phyloP scores from a whole-genome alignment of 2,113 vertebrate species.

The Bufo bufo region DNA sequence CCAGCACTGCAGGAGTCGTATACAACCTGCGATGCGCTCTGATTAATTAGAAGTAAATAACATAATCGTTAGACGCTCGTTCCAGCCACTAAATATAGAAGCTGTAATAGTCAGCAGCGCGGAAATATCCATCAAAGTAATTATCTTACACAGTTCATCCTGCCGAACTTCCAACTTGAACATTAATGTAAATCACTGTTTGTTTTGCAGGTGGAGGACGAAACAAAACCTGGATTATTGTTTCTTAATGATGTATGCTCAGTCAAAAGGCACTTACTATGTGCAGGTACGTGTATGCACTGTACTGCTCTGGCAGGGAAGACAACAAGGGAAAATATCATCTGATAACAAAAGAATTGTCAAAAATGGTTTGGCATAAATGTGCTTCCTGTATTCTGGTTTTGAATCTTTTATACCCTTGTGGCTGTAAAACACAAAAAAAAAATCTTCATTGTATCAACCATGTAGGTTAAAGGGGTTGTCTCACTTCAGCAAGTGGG shows the following conservation, averaged over 20 bases:
- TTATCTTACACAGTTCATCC: constrained; percentile 25
- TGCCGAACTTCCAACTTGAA: constrained; percentile 11
- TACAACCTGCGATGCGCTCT: constrained; percentile 22
- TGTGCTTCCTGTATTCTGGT: background rate
- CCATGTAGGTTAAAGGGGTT: too few relatives aligned
- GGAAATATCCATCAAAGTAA: constrained; percentile 39
- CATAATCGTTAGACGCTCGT: constrained; percentile 21
- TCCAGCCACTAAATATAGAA: constrained; percentile 47
- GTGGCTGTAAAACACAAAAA: too few relatives aligned
- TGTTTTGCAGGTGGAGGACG: constrained; percentile 87
- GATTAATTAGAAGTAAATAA: constrained; percentile 37
- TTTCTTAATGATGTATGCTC: constrained; percentile 99
- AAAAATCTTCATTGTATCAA: too few relatives aligned
- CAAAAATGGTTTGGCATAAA: background rate
- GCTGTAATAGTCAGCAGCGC: constrained; percentile 18
- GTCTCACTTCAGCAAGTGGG: too few relatives aligned
- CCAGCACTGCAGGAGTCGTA: background rate
- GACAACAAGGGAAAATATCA: background rate
- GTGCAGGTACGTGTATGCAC: constrained; percentile 79
- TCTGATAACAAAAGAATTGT: background rate
- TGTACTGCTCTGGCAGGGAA: too few relatives aligned
- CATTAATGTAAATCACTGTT: constrained; percentile 41
- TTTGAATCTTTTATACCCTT: background rate
- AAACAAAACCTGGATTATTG: constrained; percentile 99
- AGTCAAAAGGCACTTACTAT: constrained; percentile 96